Base-by-base conservation (phyloP, 2,797 vertebrate species). In the Eulemur rubriventer region DNA sequence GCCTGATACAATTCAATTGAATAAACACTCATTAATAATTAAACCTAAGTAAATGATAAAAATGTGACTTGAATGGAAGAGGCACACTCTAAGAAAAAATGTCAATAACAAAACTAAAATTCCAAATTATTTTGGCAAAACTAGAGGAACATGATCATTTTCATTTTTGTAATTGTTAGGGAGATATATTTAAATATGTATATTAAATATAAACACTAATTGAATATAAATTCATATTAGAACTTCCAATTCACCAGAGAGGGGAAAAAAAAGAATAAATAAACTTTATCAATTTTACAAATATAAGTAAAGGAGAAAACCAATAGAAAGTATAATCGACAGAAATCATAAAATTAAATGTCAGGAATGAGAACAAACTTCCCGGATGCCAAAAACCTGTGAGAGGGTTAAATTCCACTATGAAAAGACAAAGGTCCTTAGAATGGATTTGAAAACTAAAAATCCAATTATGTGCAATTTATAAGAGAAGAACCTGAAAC, bases 61-160 rank as follows among this genome's bases (percentile, higher is more conserved):
- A 80, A 61, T 28, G 20, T 48, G 38, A 75, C 35, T 79, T 85
- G 41, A 92, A 69, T 43, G 26, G 33, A 57, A 72, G 28, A 89
- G 28, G 57, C 7, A 73, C 7, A 38, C 30, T 67, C 26, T 55
- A 73, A 81, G 65, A 76, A 43, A 91, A 95, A 76, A 20, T n/a
- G 26, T 73, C 82, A 65, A 90, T 57, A 65, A 63, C 24, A 79
- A 93, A 61, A 76, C 41, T 91, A 87, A 93, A 94, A 85, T 80
- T 63, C 48, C 33, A 79, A 67, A 87, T 88, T 90, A 82, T 95
- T 90, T 73, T 72, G 52, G 65, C 16, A 79, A 70, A 95, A 79
- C 63, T 79, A 35, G 33, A 88, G 9, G 55, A 46, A 57, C 22
- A 30, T 28, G 55, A 50, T 87, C 43, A 75, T 48, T 61, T 96